Percentiles rank a stretch among this genome's conserved stretches.
Evolutionary conservation across 2,888 invertebrate genomes (phyloP).

Genomic region (Anorthoa munda): DNA sequence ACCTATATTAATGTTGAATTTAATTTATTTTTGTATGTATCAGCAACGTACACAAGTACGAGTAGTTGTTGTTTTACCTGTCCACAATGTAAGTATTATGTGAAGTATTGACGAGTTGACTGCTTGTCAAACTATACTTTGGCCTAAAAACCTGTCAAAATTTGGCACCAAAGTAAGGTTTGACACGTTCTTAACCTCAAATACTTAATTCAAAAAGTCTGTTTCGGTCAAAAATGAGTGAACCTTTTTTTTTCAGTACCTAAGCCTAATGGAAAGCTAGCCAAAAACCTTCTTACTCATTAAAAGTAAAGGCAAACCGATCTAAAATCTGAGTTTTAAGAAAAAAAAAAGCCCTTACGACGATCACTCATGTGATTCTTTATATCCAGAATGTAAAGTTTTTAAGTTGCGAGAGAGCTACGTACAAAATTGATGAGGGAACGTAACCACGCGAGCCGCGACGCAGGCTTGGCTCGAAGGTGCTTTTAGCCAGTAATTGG

Average conservation of each 20-base stretch:
- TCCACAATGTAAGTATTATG: background rate
- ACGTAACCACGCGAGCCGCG: constrained; percentile 83
- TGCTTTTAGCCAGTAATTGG: constrained; percentile 91
- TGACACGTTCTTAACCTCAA: too few relatives aligned
- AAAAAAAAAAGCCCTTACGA: constrained; percentile 46
- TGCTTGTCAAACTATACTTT: too few relatives aligned
- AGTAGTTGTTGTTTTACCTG: background rate
- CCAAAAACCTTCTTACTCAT: background rate
- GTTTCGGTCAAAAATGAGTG: background rate
- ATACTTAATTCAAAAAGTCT: too few relatives aligned
- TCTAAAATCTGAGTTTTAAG: constrained; percentile 29
- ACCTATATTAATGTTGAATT: background rate
- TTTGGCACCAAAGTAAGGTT: too few relatives aligned
- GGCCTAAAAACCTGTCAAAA: too few relatives aligned
- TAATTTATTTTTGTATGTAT: background rate
- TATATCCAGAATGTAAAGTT: constrained; percentile 74
- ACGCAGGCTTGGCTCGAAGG: constrained; percentile 86
- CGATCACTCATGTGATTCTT: constrained; percentile 61
- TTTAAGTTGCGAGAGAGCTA: constrained; percentile 83
- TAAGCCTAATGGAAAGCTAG: background rate
- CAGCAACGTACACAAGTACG: too few relatives aligned
- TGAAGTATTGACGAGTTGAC: background rate
- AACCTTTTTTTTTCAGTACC: background rate
- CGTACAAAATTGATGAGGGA: constrained; percentile 90
- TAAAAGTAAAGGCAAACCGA: background rate